Percentiles rank a stretch among this genome's conserved stretches.
Conservation (phyloP, 2,888 invertebrate species). For the Cremastinae sp. region DNA sequence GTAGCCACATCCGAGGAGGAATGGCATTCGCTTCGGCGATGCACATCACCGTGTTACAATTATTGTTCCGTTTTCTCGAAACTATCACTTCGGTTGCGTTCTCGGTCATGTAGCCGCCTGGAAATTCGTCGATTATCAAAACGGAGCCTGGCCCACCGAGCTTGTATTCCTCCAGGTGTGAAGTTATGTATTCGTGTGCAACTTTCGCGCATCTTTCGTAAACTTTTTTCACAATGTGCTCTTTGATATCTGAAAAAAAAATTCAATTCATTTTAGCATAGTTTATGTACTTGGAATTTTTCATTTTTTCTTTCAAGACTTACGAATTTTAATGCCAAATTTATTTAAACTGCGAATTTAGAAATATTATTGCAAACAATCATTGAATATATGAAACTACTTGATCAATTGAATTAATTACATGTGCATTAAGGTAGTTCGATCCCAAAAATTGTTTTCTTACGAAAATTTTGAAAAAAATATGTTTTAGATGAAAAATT, state of each 20-base stretch:
- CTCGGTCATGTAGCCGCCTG: constrained; percentile 83
- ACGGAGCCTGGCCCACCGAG: constrained; percentile 84
- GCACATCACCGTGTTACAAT: constrained; percentile 84
- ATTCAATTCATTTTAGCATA: background rate
- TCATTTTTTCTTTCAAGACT: background rate
- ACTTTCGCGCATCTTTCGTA: constrained; percentile 83
- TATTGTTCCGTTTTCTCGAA: constrained; percentile 81
- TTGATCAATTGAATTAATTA: no score
- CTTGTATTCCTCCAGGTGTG: constrained; percentile 80
- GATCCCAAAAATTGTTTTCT: no score
- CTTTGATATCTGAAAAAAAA: constrained; percentile 82
- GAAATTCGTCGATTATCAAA: constrained; percentile 85
- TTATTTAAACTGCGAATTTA: no score
- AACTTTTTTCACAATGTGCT: constrained; percentile 82
- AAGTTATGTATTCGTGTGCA: constrained; percentile 80
- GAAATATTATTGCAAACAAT: no score
- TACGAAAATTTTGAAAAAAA: no score
- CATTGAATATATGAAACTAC: no score
- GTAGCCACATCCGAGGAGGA: constrained; percentile 80
- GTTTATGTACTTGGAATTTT: background rate
- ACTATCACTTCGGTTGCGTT: constrained; percentile 81
- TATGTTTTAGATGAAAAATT: no score
- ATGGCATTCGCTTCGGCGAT: constrained; percentile 83
- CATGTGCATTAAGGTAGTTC: no score
- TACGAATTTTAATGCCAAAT: no score